Evolutionary conservation across 2,113 vertebrate genomes (phyloP), one percentile per base, ranked within the genome.

Genomic region (Sterrhoptilus dennistouni): DNA sequence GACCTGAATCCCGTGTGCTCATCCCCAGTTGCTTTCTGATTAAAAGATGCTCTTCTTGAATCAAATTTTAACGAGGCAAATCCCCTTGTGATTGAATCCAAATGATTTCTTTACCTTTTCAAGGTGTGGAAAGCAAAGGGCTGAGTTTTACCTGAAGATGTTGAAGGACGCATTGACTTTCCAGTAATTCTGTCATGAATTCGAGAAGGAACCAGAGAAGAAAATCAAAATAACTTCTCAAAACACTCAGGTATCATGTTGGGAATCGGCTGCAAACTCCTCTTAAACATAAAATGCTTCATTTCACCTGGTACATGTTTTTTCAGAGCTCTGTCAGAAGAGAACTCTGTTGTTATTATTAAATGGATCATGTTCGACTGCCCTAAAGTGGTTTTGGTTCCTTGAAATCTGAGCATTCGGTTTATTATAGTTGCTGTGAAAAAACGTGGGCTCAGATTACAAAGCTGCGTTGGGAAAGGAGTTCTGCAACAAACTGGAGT

Each of bases 161-260:
- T 45, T 44, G 22, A 85, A 21, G 8, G 20, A 31, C 27, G 45
- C 6, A 6, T 36, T 31, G 29, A 3, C 42, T n/a, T 57, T n/a
- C 27, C 72, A 80, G 36, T 50, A 21, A 0, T 21, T 24, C n/a
- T 31, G 56, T 3, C 25, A 16, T 13, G 35, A 35, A 28, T 53
- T 61, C 3, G 22, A 11, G 7, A 12, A 1, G 33, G 12, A 75
- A 28, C 20, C 61, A 6, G 2, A 22, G 38, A n/a, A 54, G 33
- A 78, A 89, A 72, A 14, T 44, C 16, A 31, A 72, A 72, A 29
- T 10, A 65, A 35, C 6, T 24, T 38, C 61, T 63, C 35, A 21
- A 42, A 84, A 36, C 35, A 14, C 0, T 2, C 16, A 42, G 36
- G 38, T 19, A 8, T 44, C 3, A 0, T 0, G 6, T 28, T 20